Evolutionary conservation across 1,140 invertebrate genomes (phyloP), one percentile per base, ranked within the genome.

Genomic region (Andrena cerasifolii): DNA sequence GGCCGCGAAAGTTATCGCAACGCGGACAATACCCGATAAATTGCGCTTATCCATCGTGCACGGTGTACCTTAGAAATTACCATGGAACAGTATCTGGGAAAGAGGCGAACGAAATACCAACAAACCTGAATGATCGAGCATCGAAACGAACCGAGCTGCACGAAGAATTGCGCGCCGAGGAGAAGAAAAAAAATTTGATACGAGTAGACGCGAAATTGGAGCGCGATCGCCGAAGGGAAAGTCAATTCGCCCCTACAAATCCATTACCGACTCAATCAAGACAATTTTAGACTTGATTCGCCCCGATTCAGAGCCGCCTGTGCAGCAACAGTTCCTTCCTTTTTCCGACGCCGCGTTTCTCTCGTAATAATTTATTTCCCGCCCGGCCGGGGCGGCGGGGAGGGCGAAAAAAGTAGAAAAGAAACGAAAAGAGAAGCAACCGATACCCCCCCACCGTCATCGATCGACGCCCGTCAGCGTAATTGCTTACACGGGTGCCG

Each of bases 301-400:
- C 0, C 7, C 33, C 33, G 33, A 51, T 65, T 53, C 18, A 4
- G 10, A 8, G 21, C 28, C 2, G 8, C 21, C 28, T 14, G 43
- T 12, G 14, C 10, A 10, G 31, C 59, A 73, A 73, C 59, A 65
- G 47, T 73, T 73, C 3, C 33, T 53, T 21, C 16, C 24, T 6
- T 53, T 31, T 14, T 24, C 2, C 12, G 0, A 5, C 33, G 26
- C n/a, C 31, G 6, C 31, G 49, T 40, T 8, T 4, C 43, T 51
- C 47, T 51, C 47, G 21, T 63, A 24, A 65, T 73, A 63, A 73
- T 73, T 73, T 65, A 65, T 73, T 43, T 65, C 31, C 24, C 24
- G 47, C 6, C 18, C 8, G 12, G 18, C 28, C 51, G 4, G 16
- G 21, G 21, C 4, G 31, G 7, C 18, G 5, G n/a, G 1, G 1